Evolutionary conservation across 37 sponge, comb jelly and placozoan genomes (phyloP), one percentile per base, ranked within the genome.

Genomic region (Beroe forskalii): DNA sequence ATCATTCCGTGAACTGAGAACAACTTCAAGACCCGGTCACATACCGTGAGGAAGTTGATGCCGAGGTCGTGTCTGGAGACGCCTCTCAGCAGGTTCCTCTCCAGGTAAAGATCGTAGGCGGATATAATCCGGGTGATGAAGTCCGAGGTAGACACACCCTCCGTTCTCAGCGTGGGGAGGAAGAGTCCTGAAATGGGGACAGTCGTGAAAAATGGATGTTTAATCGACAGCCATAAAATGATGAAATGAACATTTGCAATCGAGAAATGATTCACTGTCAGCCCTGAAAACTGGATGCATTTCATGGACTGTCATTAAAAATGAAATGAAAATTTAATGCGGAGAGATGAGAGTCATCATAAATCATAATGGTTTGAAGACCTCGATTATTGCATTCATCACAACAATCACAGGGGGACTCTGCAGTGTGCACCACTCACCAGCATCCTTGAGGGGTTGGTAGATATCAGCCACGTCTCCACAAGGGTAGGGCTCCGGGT

Each of bases 71-170:
- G 86, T 20, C 86, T 35, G 55, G 86, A 44, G n/a, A 33, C 28
- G 37, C 99, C 99, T 60, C 97, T 72, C 0, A 67, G 92, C 28
- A 98, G 90, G 89, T 96, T 98, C 76, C 97, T 72, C 28, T 92
- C 62, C 0, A 98, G 28, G 93, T 96, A 98, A 38, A 69, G 75
- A 63, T 98, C 96, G 76, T 98, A 98, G 75, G 96, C 93, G 14
- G 89, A 39, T 0, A 98, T 97, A 62, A 98, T 98, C 14, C 97
- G 91, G 38, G 95, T 91, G 38, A 98, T 95, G 62, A 96, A 33
- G 83, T 96, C 99, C 0, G 95, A 94, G 1, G 97, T 96, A 0
- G 99, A 98, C 4, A 98, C 76, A 3, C 95, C 94, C 0, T 94
- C 89, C 33, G 99, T 98, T 24, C 99, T 69, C 62, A 95, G 86